Evolutionary conservation across 2,888 invertebrate species (phyloP).

Genomic region (Xestia sexstrigata): DNA sequence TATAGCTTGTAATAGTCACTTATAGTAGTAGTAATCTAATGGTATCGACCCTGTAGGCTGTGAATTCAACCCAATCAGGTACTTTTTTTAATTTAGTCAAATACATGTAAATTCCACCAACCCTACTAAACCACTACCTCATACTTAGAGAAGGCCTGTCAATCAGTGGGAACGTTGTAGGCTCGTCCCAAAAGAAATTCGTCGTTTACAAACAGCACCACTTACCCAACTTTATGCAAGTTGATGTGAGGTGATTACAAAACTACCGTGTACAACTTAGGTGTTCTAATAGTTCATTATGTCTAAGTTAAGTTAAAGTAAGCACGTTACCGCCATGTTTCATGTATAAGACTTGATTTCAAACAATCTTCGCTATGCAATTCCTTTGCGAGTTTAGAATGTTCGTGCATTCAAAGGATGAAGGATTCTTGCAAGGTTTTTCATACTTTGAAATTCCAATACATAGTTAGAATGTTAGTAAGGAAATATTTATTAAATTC

Average conservation of each 20-base stretch:
- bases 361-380: constrained; percentile 20
- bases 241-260: constrained; percentile 49
- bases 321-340: constrained; percentile 25
- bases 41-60: background rate
- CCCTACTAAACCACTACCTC: background rate
- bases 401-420: constrained; percentile 6
- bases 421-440: background rate
- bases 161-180: background rate
- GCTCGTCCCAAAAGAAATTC: constrained; percentile 21
- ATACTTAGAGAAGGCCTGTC: background rate
- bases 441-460: constrained; percentile 2
- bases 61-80: background rate
- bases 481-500: background rate
- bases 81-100: background rate
- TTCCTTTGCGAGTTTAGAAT: constrained; percentile 29
- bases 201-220: constrained; percentile 22
- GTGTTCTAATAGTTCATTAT: constrained; percentile 60
- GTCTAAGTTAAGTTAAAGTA: constrained; percentile 38
- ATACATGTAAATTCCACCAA: background rate
- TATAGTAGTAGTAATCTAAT: background rate
- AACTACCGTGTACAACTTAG: constrained; percentile 43
- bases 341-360: constrained; percentile 33
- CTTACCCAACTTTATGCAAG: constrained; percentile 34
- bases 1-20: background rate
- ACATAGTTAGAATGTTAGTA: background rate